Conservation (phyloP, 1,140 invertebrate genomes). For the Drosophila navojoa region DNA sequence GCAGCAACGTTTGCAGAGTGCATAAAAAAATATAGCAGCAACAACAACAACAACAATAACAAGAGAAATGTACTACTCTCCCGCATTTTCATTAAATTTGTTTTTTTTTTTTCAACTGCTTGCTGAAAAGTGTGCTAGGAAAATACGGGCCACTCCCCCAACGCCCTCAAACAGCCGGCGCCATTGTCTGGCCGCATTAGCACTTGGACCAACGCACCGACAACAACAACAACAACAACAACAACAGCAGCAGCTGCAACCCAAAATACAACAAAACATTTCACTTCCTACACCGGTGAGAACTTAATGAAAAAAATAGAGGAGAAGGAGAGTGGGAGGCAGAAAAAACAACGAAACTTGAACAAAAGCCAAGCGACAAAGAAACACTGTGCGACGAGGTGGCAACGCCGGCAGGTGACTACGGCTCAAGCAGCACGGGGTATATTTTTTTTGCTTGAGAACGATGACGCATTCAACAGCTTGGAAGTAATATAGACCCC, state of each 20-base stretch:
- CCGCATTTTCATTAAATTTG: conserved; percentile 62
- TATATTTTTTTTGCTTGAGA: conserved; percentile 59
- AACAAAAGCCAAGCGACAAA: conserved; percentile 64
- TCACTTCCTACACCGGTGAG: conserved; percentile 60
- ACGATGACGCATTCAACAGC: conserved; percentile 73
- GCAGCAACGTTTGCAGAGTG: conserved; percentile 4
- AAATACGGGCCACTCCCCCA: neutral
- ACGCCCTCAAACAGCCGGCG: conserved; percentile 24
- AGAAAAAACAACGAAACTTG: conserved; percentile 50
- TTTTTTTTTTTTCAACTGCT: conserved; percentile 13
- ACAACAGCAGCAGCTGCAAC: conserved; percentile 23
- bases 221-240: conserved; percentile 51
- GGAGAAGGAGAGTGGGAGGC: conserved; percentile 31
- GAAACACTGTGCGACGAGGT: conserved; percentile 15
- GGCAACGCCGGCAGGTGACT: conserved; percentile 15
- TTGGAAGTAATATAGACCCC: conserved; percentile 72
- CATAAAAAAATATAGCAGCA: conserved; percentile 4
- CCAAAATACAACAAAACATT: conserved; percentile 59
- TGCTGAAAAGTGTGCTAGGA: conserved; percentile 30
- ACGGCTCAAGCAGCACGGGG: conserved; percentile 36
- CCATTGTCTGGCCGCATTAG: conserved; percentile 75
- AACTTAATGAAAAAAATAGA: conserved; percentile 72
- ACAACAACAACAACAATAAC: conserved; percentile 35
- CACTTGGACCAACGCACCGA: conserved; percentile 67
- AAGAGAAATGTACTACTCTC: conserved; percentile 18